Base-by-base conservation (phyloP, 2,888 invertebrate species). In the Ecliptopera silaceata region DNA sequence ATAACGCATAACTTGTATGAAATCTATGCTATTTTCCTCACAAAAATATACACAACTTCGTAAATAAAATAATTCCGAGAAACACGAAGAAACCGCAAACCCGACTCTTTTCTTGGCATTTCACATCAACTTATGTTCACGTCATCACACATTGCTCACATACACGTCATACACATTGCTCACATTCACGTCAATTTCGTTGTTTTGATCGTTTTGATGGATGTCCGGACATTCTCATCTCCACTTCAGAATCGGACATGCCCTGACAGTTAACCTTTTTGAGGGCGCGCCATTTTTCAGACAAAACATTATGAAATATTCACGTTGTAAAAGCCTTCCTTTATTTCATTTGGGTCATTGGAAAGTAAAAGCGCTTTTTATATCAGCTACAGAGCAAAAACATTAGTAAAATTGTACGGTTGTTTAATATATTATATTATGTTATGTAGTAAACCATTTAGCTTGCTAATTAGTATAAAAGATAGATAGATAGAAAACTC, bases 31-130 rank as follows among this genome's bases (percentile, higher is more conserved):
- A n/a, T n/a, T n/a, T n/a, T n/a, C n/a, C n/a, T n/a, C n/a, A n/a
- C n/a, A n/a, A n/a, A n/a, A n/a, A n/a, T n/a, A n/a, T n/a, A n/a
- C n/a, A n/a, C n/a, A n/a, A n/a, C n/a, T 26, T 26, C 1, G 31
- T 10, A 45, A 45, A 52, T 45, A 29, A 45, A 45, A 38, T 12
- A 18, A 45, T 39, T 44, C n/a, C 31, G 12, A 20, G 36, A 39
- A 38, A 13, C 38, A 38, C 38, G 36, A 44, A 20, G 31, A 1
- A 29, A 45, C 12, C 31, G 11, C 12, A 38, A 51, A 20, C 17
- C 6, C 38, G 51, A 45, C 52, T 45, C 39, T 52, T 52, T 52
- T 44, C 51, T 52, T 20, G n/a, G 20, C 26, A 32, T 45, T 52
- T 32, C 52, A 20, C 32, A 39, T 39, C 38, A 45, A 44, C 44